Evolutionary conservation across 2,888 invertebrate genomes (phyloP).

Genomic region (Tipula vernalis): DNA sequence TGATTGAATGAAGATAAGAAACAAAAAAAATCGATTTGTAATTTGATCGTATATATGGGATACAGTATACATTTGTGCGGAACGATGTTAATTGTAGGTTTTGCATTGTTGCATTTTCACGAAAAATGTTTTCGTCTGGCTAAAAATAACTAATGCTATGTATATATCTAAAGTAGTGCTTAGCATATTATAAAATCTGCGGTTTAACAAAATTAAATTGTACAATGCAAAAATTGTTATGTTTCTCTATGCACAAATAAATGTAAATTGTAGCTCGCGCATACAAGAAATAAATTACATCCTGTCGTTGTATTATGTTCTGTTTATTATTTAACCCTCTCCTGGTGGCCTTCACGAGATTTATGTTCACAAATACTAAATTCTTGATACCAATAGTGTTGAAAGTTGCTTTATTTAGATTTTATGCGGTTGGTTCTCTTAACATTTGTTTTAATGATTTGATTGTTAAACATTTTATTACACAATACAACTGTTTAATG

Average conservation of each 20-base stretch:
- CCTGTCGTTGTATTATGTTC: neutral
- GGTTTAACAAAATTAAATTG: neutral
- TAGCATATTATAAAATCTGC: neutral
- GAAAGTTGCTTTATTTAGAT: neutral
- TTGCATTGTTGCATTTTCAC: neutral
- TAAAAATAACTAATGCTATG: neutral
- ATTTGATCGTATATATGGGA: neutral
- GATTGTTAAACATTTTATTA: neutral
- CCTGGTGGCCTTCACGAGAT: neutral
- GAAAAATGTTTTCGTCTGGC: neutral
- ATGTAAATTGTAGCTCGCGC: neutral
- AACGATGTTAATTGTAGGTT: neutral
- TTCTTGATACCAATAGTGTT: neutral
- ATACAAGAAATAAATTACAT: neutral
- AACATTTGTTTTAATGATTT: neutral
- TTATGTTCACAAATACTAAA: neutral
- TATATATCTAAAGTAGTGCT: neutral
- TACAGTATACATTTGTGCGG: neutral
- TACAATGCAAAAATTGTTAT: neutral
- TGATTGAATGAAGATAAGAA: neutral
- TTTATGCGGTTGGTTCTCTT: neutral
- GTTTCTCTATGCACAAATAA: neutral
- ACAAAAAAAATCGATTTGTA: neutral
- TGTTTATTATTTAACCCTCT: neutral
- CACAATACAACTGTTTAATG: no score